Evolutionary conservation across 1,140 invertebrate genomes (phyloP), one percentile per base, ranked within the genome.

Genomic region (Trypoxylus dichotomus): DNA sequence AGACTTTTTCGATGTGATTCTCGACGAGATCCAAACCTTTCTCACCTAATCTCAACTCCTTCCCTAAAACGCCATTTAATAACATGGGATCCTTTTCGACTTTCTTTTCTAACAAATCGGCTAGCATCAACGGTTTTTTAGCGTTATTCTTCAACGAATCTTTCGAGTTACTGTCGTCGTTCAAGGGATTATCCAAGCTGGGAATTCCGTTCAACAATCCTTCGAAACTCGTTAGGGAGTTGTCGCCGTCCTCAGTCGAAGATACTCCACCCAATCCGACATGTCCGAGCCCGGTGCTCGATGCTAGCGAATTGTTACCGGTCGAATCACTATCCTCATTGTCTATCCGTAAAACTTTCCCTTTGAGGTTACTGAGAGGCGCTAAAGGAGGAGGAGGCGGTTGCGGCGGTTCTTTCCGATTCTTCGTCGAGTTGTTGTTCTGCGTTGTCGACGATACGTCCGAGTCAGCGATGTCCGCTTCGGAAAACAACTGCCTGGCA

Each of bases 21-120:
- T 91, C 90, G 0, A 92, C 88, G 7, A 92, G 81, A 83, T 92
- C 91, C 74, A 91, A 81, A 27, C 90, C 89, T 79, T 89, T 90
- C 11, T 91, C 90, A 77, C 89, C 88, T 76, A 92, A 89, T 25
- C 90, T 87, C 68, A 90, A 83, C 80, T 92, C 91, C 81, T 91
- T 90, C 2, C 87, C 87, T 2, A 92, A 78, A 1, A 89, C 87
- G 2, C 91, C 91, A 81, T 92, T 92, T 78, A 92, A 80, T 3
- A 90, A 85, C 2, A 86, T 83, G 1, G 90, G 88, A 76, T 89
- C 90, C 27, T 91, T 90, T 10, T 91, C 90, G 0, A 93, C 87
- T 81, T 89, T 90, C 78, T 90, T 89, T 77, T 94, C 92, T 0
- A 94, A 83, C 25, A 94, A 85, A 84, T 93, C 92, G 0, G 91